A percentile compares a stretch with the other conserved stretches of the same genome.
phyloP scores from a whole-genome alignment of 1,140 invertebrate genomes.

The Ericerus pela region DNA sequence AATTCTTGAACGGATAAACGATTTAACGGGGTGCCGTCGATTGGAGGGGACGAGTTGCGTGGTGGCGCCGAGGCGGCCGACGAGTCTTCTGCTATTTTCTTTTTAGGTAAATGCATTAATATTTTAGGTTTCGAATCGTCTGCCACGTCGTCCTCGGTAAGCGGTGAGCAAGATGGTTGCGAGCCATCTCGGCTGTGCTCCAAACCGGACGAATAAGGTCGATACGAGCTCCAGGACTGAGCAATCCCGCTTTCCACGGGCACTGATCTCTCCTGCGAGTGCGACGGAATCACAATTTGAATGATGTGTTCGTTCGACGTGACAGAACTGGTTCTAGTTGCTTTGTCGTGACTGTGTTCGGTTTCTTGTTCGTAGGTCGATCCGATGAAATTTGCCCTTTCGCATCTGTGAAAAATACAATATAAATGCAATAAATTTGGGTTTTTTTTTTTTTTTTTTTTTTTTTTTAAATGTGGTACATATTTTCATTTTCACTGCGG shows the following conservation, averaged over 20 bases:
- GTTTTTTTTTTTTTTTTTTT: too few species aligned
- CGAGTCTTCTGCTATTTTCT: neutral
- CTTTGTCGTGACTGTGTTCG: neutral
- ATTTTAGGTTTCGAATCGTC: neutral
- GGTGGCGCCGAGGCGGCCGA: neutral
- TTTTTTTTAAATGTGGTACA: too few species aligned
- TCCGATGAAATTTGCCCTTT: neutral
- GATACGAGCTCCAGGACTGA: neutral
- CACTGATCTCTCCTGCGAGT: too few species aligned
- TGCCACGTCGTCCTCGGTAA: neutral
- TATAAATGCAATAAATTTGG: too few species aligned
- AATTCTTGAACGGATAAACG: slow-evolving; percentile 20
- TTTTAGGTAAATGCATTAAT: neutral
- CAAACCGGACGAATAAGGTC: neutral
- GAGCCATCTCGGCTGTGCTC: neutral
- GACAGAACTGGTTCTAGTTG: neutral
- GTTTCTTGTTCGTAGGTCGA: neutral
- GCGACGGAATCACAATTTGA: neutral
- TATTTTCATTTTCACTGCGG: neutral
- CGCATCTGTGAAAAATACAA: neutral
- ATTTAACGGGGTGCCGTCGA: slow-evolving; percentile 2
- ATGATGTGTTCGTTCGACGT: neutral
- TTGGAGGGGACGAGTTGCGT: neutral
- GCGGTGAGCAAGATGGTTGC: neutral
- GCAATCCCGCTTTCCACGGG: neutral